A percentile compares a stretch with the other conserved stretches of the same genome.
These are phyloP conservation scores for Ypsolopha sequella DNA, from an alignment of 2,888 invertebrate genomes.

Conservation along the genomic window DNA sequence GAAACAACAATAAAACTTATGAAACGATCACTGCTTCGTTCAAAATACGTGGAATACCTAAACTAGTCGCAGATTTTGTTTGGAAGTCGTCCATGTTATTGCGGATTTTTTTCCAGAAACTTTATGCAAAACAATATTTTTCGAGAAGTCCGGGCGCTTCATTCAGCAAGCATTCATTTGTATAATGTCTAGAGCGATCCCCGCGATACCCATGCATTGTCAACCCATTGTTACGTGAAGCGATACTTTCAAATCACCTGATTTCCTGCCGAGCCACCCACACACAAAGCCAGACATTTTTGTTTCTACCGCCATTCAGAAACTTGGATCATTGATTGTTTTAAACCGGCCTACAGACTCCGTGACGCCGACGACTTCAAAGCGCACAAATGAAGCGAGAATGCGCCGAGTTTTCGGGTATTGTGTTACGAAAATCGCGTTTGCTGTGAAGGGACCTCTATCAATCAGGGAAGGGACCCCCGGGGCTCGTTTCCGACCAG, in stretches of 20 bases:
- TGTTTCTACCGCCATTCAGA: constrained; percentile 60
- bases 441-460: constrained; percentile 46
- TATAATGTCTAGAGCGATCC: constrained; percentile 16
- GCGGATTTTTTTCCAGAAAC: background rate
- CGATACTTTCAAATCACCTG: constrained; percentile 34
- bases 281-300: constrained; percentile 36
- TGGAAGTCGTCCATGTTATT: too few species aligned
- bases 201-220: constrained; percentile 20
- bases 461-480: constrained; percentile 50
- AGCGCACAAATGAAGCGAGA: constrained; percentile 23
- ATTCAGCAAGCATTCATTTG: constrained; percentile 2
- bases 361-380: constrained; percentile 49
- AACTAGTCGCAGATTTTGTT: too few species aligned
- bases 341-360: constrained; percentile 47
- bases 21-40: too few species aligned
- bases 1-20: too few species aligned
- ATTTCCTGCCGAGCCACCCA: constrained; percentile 45
- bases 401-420: constrained; percentile 25
- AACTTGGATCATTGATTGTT: constrained; percentile 66
- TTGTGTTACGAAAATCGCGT: constrained; percentile 43
- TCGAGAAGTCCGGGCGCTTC: background rate
- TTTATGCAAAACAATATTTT: background rate
- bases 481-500: constrained; percentile 68
- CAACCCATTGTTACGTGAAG: constrained; percentile 4
- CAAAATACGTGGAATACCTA: too few species aligned